Base-by-base conservation (phyloP, 2,888 invertebrate species). In the Ophion slaviceki region DNA sequence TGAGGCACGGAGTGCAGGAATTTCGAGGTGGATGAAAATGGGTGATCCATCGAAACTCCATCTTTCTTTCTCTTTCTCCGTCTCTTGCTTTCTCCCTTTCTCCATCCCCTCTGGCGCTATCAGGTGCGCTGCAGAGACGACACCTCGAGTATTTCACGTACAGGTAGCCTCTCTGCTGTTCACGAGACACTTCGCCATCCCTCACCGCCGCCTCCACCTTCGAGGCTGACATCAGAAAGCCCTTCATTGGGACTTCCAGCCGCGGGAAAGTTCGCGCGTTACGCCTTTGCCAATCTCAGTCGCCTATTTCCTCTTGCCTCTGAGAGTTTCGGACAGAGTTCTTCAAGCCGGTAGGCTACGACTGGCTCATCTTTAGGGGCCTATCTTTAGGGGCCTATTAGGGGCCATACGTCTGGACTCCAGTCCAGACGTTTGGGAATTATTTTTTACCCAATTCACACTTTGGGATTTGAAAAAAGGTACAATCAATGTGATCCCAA, bases 81-180 rank as follows among this genome's bases (percentile, higher is more conserved):
- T 28, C 71, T 3, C 14, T 62, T 71, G 57, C 57, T 77, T 57
- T 67, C 8, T 78, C 67, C 67, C 40, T 59, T n/a, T 59, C 57
- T 67, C 68, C 45, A n/a, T 36, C 20, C 7, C 24, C 36, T 80
- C 85, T 86, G 90, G 61, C 45, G 90, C 91, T 91, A 91, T 90
- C 91, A 88, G 89, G 53, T 70, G 88, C 84, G 85, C 88, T 88
- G 90, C 90, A 87, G 90, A 87, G 28, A 88, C 90, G 88, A 82
- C 72, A 70, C 67, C 61, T 28, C 45, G 72, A 77, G 67, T 74
- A 82, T 82, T 78, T 74, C 82, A 74, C 82, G 67, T 28, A 53
- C 88, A 90, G 90, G 86, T 88, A 88, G 89, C 84, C 5, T 17
- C 86, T 86, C 75, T 82, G 79, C 81, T 87, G 71, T 85, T 81